These are phyloP conservation scores for Phoxinus dragarum DNA, from an alignment of 2,797 vertebrate species.

Conservation along the genomic window DNA sequence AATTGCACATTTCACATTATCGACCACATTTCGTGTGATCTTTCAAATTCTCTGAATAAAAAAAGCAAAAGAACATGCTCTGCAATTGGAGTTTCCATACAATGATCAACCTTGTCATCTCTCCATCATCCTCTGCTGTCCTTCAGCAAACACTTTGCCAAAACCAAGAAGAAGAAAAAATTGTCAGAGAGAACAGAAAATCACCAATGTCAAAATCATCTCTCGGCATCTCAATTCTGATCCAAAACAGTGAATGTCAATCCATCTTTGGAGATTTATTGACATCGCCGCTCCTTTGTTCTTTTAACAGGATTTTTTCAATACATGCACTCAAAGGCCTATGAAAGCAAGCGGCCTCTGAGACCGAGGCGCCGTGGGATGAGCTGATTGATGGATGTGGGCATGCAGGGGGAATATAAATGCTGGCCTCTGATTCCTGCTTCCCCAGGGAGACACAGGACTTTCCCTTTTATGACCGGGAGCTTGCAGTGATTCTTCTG, in stretches of 20 bases:
- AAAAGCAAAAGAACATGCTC: not conserved
- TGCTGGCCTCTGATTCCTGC: constrained; percentile 67
- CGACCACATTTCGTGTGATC: not conserved
- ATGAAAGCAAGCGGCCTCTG: constrained; percentile 61
- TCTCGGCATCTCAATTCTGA: constrained; percentile 62
- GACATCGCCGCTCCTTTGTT: constrained; percentile 68
- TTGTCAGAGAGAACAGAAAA: constrained; percentile 27
- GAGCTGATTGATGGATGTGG: constrained; percentile 76
- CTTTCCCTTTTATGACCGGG: constrained; percentile 69
- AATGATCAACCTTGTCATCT: not conserved
- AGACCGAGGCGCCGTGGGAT: constrained; percentile 64
- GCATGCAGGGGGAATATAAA: constrained; percentile 74
- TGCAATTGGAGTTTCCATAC: not conserved
- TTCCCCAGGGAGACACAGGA: constrained; percentile 67
- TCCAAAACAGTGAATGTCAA: constrained; percentile 70
- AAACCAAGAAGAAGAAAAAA: constrained; percentile 24
- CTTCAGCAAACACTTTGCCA: constrained; percentile 17
- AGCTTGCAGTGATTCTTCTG: constrained; percentile 54
- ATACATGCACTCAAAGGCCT: constrained; percentile 62
- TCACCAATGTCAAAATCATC: constrained; percentile 64
- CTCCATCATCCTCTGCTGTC: constrained; percentile 1
- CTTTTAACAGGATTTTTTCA: constrained; percentile 67
- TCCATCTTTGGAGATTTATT: constrained; percentile 71
- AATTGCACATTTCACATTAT: not conserved
- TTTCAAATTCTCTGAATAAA: not conserved